Conservation (phyloP, 1,140 invertebrate species). For the Limonius californicus region DNA sequence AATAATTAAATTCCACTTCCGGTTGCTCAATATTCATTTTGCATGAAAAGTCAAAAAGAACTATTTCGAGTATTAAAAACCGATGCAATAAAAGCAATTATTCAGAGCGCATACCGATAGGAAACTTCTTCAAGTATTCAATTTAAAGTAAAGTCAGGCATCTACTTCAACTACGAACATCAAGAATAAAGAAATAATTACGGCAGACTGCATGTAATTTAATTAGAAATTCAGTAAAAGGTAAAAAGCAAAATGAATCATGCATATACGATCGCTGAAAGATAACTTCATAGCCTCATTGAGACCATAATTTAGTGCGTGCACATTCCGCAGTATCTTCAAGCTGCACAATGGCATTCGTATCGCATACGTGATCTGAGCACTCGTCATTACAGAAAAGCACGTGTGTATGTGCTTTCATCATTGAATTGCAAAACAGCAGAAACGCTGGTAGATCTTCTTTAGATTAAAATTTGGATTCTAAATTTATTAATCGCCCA, state of each 20-base stretch:
- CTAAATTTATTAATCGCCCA: too few species aligned
- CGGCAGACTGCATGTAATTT: slow-evolving; percentile 7
- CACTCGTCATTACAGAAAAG: slow-evolving; percentile 13
- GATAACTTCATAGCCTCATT: slow-evolving; percentile 25
- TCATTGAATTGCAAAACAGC: background rate
- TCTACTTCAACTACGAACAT: too few species aligned
- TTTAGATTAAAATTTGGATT: too few species aligned
- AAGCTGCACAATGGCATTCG: slow-evolving; percentile 20
- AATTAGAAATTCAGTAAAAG: slow-evolving; percentile 5
- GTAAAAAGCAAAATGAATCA: background rate
- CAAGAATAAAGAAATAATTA: slow-evolving; percentile 3
- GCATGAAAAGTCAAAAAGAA: too few species aligned
- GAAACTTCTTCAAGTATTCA: background rate
- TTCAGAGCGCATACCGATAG: background rate
- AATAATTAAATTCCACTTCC: too few species aligned
- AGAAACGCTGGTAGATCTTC: too few species aligned
- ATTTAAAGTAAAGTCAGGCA: too few species aligned
- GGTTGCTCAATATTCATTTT: too few species aligned
- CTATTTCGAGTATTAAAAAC: too few species aligned
- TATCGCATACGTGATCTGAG: slow-evolving; percentile 25
- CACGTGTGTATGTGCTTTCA: slow-evolving; percentile 18
- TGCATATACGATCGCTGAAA: background rate
- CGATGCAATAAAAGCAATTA: background rate
- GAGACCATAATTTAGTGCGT: slow-evolving; percentile 24
- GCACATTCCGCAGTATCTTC: slow-evolving; percentile 18